Conservation (phyloP, 2,888 invertebrate genomes). For the Formica aserva region DNA sequence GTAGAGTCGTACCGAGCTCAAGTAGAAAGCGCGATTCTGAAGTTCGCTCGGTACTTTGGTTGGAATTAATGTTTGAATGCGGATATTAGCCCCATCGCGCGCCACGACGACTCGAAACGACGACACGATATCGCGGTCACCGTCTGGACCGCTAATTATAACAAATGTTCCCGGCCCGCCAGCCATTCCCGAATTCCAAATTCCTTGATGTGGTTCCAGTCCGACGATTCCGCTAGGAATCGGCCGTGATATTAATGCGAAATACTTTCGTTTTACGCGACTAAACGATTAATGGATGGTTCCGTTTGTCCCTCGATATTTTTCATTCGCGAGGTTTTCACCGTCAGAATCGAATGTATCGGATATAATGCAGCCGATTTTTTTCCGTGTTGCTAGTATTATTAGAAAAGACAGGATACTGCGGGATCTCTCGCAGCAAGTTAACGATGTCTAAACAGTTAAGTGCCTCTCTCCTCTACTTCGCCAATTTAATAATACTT, state of each 20-base stretch:
- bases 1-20: conserved; percentile 31
- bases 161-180: conserved; percentile 70
- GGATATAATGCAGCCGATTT: neutral
- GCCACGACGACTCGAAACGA: conserved; percentile 55
- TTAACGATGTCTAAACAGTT: conserved; percentile 13
- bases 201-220: conserved; percentile 29
- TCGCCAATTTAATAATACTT: conserved; percentile 38
- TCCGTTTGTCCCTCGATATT: neutral
- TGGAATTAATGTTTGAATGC: conserved; percentile 70
- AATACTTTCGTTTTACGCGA: conserved; percentile 46
- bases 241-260: conserved; percentile 49
- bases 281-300: conserved; percentile 63
- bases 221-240: neutral
- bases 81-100: conserved; percentile 69
- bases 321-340: conserved; percentile 2
- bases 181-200: conserved; percentile 66
- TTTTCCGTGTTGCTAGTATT: neutral
- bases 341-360: neutral
- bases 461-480: conserved; percentile 25
- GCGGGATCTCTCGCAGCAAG: neutral
- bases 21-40: conserved; percentile 50
- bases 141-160: conserved; percentile 77
- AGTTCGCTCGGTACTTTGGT: conserved; percentile 63
- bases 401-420: neutral
- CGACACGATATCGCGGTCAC: conserved; percentile 70